These are phyloP conservation scores for Rhadina sibilatrix DNA, from an alignment of 2,113 vertebrate species.

Conservation along the genomic window DNA sequence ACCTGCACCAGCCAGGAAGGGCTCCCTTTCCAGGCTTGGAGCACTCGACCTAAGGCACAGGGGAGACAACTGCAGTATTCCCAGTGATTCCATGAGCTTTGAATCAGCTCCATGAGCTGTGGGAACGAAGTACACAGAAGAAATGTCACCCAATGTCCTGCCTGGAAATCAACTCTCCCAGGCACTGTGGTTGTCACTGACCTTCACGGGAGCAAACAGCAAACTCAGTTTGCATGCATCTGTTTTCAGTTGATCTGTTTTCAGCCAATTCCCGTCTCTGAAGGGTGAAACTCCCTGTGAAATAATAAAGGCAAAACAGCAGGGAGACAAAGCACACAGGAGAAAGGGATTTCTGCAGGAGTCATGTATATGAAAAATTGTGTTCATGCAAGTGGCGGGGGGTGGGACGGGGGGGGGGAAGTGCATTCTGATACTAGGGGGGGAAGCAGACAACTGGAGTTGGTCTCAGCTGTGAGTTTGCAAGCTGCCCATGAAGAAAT, in stretches of 20 bases:
- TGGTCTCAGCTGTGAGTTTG: neutral
- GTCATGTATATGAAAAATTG: fast-evolving
- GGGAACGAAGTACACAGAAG: neutral
- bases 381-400: no score
- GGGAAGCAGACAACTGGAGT: neutral
- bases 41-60: neutral
- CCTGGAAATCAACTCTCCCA: constrained; percentile 3
- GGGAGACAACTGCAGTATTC: neutral
- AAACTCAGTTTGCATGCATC: neutral
- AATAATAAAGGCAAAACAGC: neutral
- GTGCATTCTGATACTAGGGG: neutral
- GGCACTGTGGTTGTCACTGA: neutral
- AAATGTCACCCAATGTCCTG: neutral
- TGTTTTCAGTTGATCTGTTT: neutral
- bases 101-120: neutral
- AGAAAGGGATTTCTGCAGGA: neutral
- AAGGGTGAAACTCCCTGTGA: neutral
- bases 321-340: fast-evolving
- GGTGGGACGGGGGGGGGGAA: no score
- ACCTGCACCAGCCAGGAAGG: neutral
- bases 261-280: neutral
- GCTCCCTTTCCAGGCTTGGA: neutral
- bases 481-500: neutral
- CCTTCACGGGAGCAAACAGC: neutral
- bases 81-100: neutral